Conservation (phyloP, 1,140 invertebrate genomes). For the Sminthurinus signatus region DNA sequence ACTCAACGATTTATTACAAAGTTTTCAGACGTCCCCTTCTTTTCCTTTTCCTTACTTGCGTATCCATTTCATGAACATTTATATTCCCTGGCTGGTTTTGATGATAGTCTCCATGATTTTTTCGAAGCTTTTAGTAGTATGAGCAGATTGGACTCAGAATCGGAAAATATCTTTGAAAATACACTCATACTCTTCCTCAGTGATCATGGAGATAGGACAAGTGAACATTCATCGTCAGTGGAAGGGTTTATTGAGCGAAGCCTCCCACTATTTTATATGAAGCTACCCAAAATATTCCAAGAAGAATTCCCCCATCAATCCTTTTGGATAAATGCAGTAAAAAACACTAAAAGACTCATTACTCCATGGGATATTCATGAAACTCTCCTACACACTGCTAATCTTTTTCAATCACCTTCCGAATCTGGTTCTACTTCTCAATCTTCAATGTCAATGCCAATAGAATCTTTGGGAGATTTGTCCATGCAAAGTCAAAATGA, state of each 20-base stretch:
- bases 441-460: too few species aligned
- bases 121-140: neutral
- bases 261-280: conserved; percentile 18
- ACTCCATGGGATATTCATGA: conserved; percentile 19
- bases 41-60: conserved; percentile 6
- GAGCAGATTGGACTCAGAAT: too few species aligned
- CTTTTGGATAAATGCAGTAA: neutral
- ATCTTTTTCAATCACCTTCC: neutral
- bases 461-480: too few species aligned
- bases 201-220: conserved; percentile 20
- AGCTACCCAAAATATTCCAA: conserved; percentile 8
- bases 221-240: neutral
- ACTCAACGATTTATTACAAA: neutral
- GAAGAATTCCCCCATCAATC: too few species aligned
- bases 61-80: conserved; percentile 14
- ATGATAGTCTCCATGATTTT: conserved; percentile 10
- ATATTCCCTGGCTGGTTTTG: conserved; percentile 4
- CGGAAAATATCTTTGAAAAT: conserved; percentile 1
- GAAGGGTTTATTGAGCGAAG: conserved; percentile 18
- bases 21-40: conserved; percentile 6
- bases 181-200: conserved; percentile 15
- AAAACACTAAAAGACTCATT: conserved; percentile 1
- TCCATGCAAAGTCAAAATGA: too few species aligned
- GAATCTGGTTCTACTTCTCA: too few species aligned
- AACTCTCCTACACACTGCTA: conserved; percentile 7